Base-by-base conservation (phyloP, 2,797 vertebrate species). In the Fundulus diaphanus region DNA sequence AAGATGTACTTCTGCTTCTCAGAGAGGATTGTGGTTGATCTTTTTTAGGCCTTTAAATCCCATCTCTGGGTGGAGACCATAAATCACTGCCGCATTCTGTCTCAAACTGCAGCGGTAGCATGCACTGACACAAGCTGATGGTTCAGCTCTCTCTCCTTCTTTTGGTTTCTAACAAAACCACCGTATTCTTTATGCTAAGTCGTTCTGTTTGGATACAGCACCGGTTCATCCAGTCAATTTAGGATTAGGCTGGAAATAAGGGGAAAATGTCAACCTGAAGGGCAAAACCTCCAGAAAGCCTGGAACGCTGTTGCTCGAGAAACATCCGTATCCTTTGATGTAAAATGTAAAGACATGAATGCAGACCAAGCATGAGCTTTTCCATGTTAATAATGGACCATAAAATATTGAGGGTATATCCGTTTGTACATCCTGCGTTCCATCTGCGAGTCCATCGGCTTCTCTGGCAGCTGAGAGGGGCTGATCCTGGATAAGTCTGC, bases 401-500 rank as follows among this genome's bases (percentile, higher is more conserved):
- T 49, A 27, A 73, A 13, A 31, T 49, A 40, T 46, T 48, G 29
- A 33, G 9, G 35, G 52, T 0, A 68, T 20, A 75, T 84, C 69
- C 72, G 0, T 61, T 57, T 15, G 42, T 79, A 59, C 70, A 2
- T 80, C 74, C 79, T 65, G 54, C 20, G 59, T 3, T 85, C 87
- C 82, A 80, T 90, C 84, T 84, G 88, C 13, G 24, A 31, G 35
- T 77, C 73, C 81, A 65, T 68, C 74, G n/a, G 76, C 78, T 71
- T 79, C 82, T 63, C 79, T 87, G 84, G 89, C 87, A 92, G 87
- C 89, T 91, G 89, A 81, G 81, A 27, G 2, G 22, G 5, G 79
- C 87, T 88, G 87, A 93, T 91, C 91, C 87, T n/a, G 84, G 88
- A 90, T 91, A 87, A 92, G 72, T 90, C 87, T 42, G 71, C 59